Conservation (phyloP, 2,888 invertebrate genomes). For the Branchellion lobata region DNA sequence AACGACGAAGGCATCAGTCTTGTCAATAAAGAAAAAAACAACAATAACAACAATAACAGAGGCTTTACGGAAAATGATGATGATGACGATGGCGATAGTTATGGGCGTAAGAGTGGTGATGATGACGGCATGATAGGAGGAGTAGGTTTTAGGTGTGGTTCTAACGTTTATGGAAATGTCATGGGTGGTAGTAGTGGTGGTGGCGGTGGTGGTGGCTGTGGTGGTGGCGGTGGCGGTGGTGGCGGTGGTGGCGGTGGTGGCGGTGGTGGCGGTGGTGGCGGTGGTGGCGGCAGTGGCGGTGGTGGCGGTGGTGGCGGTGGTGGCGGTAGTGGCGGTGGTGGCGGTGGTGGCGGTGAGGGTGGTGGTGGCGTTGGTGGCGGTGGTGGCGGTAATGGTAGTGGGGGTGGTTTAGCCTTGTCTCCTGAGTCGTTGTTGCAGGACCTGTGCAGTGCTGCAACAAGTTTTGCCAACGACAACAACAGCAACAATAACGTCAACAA, state of each 20-base stretch:
- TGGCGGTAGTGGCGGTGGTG: not conserved
- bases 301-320: constrained; percentile 12
- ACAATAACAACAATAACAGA: no score
- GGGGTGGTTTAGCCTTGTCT: not conserved
- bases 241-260: not conserved
- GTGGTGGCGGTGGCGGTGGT: not conserved
- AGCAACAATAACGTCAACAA: not conserved
- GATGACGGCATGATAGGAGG: not conserved
- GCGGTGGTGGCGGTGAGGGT: not conserved
- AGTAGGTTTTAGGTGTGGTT: not conserved
- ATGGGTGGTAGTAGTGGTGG: not conserved
- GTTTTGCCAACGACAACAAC: not conserved
- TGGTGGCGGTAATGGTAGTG: not conserved
- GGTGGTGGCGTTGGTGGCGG: no score
- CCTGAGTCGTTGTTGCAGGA: no score
- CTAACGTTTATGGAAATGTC: not conserved
- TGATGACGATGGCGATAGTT: no score
- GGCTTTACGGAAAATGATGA: no score
- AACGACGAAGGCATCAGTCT: no score
- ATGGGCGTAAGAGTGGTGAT: constrained; percentile 2
- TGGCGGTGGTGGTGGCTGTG: constrained; percentile 17
- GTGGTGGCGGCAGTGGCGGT: constrained; percentile 10
- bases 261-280: not conserved
- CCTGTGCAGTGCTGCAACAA: no score
- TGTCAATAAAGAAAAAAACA: no score